Evolutionary conservation across 2,113 vertebrate species (phyloP), one percentile per base, ranked within the genome.

Genomic region (Chitala chitala): DNA sequence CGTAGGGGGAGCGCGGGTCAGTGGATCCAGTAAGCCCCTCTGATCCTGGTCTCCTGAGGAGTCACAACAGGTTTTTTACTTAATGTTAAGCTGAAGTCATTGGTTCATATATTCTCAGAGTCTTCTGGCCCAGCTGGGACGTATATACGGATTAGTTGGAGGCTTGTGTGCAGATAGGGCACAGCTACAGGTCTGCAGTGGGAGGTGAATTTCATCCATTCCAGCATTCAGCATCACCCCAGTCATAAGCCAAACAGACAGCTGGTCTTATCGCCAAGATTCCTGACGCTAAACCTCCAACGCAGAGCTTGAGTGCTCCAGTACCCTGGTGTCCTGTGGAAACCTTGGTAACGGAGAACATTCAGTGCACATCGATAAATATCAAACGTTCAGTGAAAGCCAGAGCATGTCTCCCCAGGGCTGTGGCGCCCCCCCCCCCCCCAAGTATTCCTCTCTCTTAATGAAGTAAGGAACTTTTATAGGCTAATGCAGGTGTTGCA

Each of bases 11-110:
- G 55, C 38, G 61, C 56, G 71, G 58, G 56, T 48, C 65, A 29
- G 38, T 68, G 40, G 12, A 63, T 63, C 66, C 53, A 29, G 17
- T 44, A 80, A 69, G 63, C 71, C 53, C 59, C 61, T 0, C 74
- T 5, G 31, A 36, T 84, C 84, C 77, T 20, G 20, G 26, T 12
- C 15, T 50, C 51, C 77, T 1, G 26, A 1, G 78, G 78, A 82
- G 56, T n/a, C 75, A 80, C 86, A 84, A 86, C 84, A 74, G 83
- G 81, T 84, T 89, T 87, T 85, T 81, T 84, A 85, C 83, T 86
- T 81, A 78, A 83, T 81, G 74, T 81, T 44, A 61, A 82, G 75
- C 77, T 74, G 77, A 79, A 82, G 75, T 80, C 81, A 76, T 55
- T 36, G 77, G 73, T 76, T 36, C 81, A 85, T 82, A 54, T 4